Conservation (phyloP, 2,888 invertebrate species). For the Mechanitis messenoides region DNA sequence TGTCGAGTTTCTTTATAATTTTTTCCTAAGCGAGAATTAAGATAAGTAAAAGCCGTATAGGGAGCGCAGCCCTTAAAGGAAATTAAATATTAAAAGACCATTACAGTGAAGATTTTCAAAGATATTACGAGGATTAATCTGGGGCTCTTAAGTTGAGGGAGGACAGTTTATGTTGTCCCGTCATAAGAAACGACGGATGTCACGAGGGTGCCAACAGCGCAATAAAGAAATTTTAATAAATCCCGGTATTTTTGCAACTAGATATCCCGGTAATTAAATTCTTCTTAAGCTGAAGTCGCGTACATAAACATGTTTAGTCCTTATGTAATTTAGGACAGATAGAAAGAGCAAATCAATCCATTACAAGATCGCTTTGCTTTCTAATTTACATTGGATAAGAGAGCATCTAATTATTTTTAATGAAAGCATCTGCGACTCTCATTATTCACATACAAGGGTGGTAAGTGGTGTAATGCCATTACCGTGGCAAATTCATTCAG, state of each 20-base stretch:
- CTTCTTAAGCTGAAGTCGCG: slow-evolving; percentile 12
- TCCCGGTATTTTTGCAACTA: slow-evolving; percentile 38
- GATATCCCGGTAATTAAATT: slow-evolving; percentile 25
- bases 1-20: slow-evolving; percentile 35
- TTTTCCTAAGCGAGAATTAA: slow-evolving; percentile 39
- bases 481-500: slow-evolving; percentile 43
- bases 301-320: neutral
- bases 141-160: slow-evolving; percentile 47
- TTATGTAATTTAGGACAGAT: too few relatives aligned
- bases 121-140: slow-evolving; percentile 62
- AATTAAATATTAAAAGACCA: slow-evolving; percentile 71
- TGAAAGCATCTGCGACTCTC: slow-evolving; percentile 39
- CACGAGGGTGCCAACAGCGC: slow-evolving; percentile 47
- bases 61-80: slow-evolving; percentile 52
- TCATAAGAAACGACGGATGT: slow-evolving; percentile 34
- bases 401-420: slow-evolving; percentile 47
- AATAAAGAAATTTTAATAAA: slow-evolving; percentile 67
- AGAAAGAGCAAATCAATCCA: slow-evolving; percentile 34
- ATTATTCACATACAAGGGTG: slow-evolving; percentile 44
- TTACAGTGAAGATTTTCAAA: slow-evolving; percentile 58
- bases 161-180: slow-evolving; percentile 39
- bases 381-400: slow-evolving; percentile 14
- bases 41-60: slow-evolving; percentile 41
- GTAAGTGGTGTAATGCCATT: slow-evolving; percentile 35
- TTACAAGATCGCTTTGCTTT: slow-evolving; percentile 8